Evolutionary conservation across 2,113 vertebrate genomes (phyloP), one percentile per base, ranked within the genome.

Genomic region (Callospermophilus lateralis): DNA sequence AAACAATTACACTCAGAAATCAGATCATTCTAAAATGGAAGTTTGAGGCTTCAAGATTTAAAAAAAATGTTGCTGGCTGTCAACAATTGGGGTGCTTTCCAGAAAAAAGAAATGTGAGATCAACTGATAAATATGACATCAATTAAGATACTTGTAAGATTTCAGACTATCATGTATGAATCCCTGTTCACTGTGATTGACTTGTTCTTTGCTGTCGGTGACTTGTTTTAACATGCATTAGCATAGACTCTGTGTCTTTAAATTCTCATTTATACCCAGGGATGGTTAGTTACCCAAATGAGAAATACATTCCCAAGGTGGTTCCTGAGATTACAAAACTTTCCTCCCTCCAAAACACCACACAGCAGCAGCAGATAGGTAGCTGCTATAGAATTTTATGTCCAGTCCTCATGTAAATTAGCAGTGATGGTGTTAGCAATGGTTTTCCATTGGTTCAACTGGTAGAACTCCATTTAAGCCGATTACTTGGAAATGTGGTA

Each of bases 41-140:
- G 30, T 80, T 93, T 68, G 79, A 37, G 16, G 32, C n/a, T 95
- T 95, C 48, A 48, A 13, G 8, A 63, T 63, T 24, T 22, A 86
- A 78, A 98, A 87, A 93, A 90, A 53, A 13, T 51, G 8, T 17
- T 86, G 65, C 51, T 73, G 22, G 11, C 37, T 83, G 72, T 17
- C 16, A 26, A 72, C 12, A 37, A 58, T 30, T 39, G 28, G 78
- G 65, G 70, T 58, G 17, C 37, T 84, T 87, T 88, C 81, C 58
- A 26, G 90, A 63, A 34, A 3, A 19, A 8, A 65, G 32, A 48
- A 48, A n/a, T 42, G 32, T 68, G n/a, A n/a, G 32, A 70, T 3
- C 11, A 26, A 28, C 55, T 78, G 34, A 80, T 8, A 20, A n/a
- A 78, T 63, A 11, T 17, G 32, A 92, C 6, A 79, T 11, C 34